Conservation (phyloP, 2,888 invertebrate species). For the Lasiommata megera region DNA sequence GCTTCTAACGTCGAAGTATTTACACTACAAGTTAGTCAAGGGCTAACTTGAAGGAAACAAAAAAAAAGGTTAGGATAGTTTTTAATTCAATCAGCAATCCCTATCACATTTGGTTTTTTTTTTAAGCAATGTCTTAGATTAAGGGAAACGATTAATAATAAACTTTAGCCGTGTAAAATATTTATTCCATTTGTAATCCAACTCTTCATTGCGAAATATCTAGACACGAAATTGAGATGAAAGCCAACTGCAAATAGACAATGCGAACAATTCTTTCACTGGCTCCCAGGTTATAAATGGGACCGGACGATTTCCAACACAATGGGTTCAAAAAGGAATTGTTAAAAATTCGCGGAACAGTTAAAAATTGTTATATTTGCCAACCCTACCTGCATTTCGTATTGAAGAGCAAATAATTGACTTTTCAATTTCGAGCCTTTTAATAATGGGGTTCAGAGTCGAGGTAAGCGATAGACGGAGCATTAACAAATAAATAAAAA, state of each 20-base stretch:
- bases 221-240: neutral
- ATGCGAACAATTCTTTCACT: neutral
- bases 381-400: conserved; percentile 20
- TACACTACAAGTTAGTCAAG: too few species aligned
- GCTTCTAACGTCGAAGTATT: too few species aligned
- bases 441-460: conserved; percentile 14
- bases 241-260: neutral
- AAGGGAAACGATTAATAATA: too few species aligned
- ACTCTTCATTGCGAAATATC: neutral
- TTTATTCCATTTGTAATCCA: too few species aligned
- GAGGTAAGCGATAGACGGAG: neutral
- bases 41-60: too few species aligned
- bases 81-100: too few species aligned
- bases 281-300: neutral
- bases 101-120: too few species aligned
- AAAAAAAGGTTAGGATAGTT: too few species aligned
- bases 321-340: neutral
- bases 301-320: neutral
- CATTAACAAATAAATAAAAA: neutral
- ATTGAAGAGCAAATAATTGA: conserved; percentile 25
- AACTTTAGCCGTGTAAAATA: too few species aligned
- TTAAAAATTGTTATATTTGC: neutral
- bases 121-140: too few species aligned
- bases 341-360: conserved; percentile 3
- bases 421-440: conserved; percentile 31